Conservation (phyloP, 2,888 invertebrate genomes). For the Lydus trimaculatus region DNA sequence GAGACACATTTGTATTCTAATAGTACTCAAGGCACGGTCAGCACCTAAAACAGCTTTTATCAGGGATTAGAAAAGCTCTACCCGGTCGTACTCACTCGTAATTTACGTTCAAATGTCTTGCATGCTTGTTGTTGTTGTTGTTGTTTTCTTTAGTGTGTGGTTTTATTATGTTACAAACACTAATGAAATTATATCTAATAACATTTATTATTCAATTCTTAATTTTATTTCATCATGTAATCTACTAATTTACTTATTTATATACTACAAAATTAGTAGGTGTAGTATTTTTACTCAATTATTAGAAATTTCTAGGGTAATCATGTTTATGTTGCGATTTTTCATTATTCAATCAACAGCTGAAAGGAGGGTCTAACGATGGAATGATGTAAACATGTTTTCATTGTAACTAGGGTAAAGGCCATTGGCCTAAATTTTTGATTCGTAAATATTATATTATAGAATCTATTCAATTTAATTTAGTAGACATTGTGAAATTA, state of each 20-base stretch:
- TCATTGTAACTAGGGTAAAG: not conserved
- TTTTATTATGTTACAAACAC: not conserved
- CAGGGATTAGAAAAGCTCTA: conserved; percentile 42
- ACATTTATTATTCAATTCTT: not conserved
- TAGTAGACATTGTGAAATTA: conserved; percentile 10
- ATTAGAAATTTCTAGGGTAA: not conserved
- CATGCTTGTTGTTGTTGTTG: conserved; percentile 23
- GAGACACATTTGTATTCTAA: conserved; percentile 48
- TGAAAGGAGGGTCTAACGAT: conserved; percentile 21
- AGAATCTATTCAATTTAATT: too few relatives aligned
- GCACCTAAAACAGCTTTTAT: conserved; percentile 48
- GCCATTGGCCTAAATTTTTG: conserved; percentile 3
- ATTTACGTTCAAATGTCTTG: conserved; percentile 14
- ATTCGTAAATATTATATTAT: conserved; percentile 1
- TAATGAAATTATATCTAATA: not conserved
- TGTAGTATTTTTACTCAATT: conserved; percentile 1
- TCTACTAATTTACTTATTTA: not conserved
- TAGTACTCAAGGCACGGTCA: conserved; percentile 45
- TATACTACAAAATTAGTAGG: not conserved
- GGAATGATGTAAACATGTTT: not conserved
- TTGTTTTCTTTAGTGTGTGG: not conserved
- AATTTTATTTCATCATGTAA: conserved; percentile 6
- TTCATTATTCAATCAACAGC: conserved; percentile 18
- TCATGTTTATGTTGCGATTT: conserved; percentile 10
- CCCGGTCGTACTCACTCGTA: conserved; percentile 13